A percentile compares a stretch with the other conserved stretches of the same genome.
These are phyloP conservation scores for Actenoides lindsayi DNA, from an alignment of 2,113 vertebrate genomes.

Conservation along the genomic window DNA sequence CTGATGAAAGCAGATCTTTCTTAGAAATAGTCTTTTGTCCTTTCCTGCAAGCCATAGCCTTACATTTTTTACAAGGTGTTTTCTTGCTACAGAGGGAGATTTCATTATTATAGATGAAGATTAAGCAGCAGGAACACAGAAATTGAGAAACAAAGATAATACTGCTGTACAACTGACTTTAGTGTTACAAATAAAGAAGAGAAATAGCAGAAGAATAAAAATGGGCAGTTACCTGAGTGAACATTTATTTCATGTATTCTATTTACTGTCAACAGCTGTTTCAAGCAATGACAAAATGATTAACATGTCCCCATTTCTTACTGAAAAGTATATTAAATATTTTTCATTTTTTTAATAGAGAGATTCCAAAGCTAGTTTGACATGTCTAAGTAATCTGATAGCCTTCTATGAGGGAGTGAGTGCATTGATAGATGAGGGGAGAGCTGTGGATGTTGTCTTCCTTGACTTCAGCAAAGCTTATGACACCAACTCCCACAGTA, in stretches of 20 bases:
- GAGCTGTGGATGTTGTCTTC: no score
- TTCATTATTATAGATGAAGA: not conserved
- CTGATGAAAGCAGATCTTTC: not conserved
- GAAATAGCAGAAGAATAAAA: not conserved
- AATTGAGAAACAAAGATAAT: not conserved
- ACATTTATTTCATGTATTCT: not conserved
- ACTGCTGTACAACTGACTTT: not conserved
- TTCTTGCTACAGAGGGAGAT: not conserved
- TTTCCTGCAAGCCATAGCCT: not conserved
- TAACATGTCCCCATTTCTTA: not conserved
- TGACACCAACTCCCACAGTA: no score
- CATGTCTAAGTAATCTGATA: no score
- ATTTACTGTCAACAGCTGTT: not conserved
- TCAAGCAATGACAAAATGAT: not conserved
- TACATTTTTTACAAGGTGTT: not conserved
- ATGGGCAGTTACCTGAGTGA: not conserved
- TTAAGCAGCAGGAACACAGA: not conserved
- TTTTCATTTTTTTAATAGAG: not conserved
- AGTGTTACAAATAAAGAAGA: not conserved
- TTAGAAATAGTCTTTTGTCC: not conserved
- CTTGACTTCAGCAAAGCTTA: no score
- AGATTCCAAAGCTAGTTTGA: not conserved
- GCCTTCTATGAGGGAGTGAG: no score
- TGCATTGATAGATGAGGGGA: no score
- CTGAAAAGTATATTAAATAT: not conserved